Conservation (phyloP, 2,113 vertebrate species). For the Ginglymostoma cirratum region DNA sequence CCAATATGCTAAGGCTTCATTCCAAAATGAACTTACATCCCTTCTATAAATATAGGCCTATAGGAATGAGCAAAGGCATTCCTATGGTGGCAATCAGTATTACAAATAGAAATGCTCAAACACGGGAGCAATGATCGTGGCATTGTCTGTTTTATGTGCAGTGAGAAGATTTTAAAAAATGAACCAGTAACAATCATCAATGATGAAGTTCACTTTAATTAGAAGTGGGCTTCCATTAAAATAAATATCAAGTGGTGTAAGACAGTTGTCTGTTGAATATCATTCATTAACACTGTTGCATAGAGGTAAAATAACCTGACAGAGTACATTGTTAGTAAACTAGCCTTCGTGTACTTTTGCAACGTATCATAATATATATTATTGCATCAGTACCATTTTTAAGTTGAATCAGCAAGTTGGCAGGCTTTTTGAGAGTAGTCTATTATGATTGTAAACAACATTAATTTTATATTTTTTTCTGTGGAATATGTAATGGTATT, state of each 20-base stretch:
- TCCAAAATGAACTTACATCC: background rate
- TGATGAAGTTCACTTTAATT: background rate
- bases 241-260: background rate
- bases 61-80: background rate
- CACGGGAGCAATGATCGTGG: too few relatives aligned
- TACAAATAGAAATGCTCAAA: background rate
- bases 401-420: background rate
- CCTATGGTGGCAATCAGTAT: background rate
- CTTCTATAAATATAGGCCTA: background rate
- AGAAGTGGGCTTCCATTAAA: background rate
- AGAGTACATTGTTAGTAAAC: background rate
- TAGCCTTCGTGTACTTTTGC: background rate
- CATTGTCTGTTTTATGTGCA: background rate
- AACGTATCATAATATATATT: background rate
- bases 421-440: background rate
- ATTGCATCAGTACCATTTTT: background rate
- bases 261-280: background rate
- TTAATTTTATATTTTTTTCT: background rate
- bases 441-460: background rate
- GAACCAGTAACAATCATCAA: background rate
- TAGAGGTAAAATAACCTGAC: background rate
- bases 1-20: background rate
- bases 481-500: background rate
- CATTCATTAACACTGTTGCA: background rate
- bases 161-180: background rate